A percentile compares a stretch with the other conserved stretches of the same genome.
Conservation (phyloP, 2,113 vertebrate genomes). For the Eira barbara region DNA sequence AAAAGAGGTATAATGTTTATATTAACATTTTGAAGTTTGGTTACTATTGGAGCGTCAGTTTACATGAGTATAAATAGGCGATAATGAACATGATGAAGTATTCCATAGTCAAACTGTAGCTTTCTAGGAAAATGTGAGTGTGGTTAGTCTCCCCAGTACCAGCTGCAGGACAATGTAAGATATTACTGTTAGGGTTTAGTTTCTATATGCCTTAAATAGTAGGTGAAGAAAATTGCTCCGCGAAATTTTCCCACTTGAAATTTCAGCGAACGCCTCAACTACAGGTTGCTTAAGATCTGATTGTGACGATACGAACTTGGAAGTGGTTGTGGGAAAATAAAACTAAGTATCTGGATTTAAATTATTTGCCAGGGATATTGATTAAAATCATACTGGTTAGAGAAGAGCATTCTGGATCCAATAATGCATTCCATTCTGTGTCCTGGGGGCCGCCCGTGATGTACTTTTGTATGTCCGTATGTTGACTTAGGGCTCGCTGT, state of each 20-base stretch:
- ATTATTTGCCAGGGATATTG: not conserved
- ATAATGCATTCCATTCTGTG: not conserved
- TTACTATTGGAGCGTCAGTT: slow-evolving; percentile 80
- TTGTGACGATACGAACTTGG: not conserved
- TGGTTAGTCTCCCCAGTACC: slow-evolving; percentile 49
- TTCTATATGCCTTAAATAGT: slow-evolving; percentile 51
- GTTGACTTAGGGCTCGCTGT: not conserved
- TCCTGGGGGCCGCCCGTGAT: accelerated
- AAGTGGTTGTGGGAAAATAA: not conserved
- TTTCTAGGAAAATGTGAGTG: slow-evolving; percentile 79
- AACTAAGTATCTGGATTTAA: not conserved
- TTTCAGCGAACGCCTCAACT: not conserved
- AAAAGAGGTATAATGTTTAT: slow-evolving; percentile 84
- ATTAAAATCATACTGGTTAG: not conserved
- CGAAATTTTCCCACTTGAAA: not conserved
- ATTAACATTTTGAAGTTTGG: slow-evolving; percentile 84
- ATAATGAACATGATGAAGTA: slow-evolving; percentile 81
- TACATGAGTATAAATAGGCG: slow-evolving; percentile 81
- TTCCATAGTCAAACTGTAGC: slow-evolving; percentile 76
- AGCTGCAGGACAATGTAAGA: slow-evolving; percentile 59
- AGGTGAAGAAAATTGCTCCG: slow-evolving; percentile 22
- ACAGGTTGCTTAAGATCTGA: not conserved
- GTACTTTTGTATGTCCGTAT: accelerated
- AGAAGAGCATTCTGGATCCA: not conserved
- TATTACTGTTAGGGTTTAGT: slow-evolving; percentile 51